phyloP scores from a whole-genome alignment of 2,797 vertebrate species.

The Paratrypauchen microcephalus region DNA sequence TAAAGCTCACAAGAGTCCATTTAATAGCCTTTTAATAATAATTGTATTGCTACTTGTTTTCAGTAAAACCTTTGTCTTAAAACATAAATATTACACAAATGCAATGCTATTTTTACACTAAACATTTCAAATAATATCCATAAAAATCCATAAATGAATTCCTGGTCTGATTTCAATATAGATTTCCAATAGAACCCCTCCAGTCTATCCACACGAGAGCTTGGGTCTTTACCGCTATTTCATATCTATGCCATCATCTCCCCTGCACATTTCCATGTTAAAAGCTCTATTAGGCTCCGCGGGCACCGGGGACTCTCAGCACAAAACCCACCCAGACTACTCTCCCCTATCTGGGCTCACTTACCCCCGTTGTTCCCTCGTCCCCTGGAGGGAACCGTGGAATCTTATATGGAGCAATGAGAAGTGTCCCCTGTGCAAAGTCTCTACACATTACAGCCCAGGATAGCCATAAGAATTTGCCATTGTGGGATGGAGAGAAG shows the following conservation, averaged over 20 bases:
- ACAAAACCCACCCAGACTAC: constrained; percentile 16
- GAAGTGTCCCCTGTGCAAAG: background rate
- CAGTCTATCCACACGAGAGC: constrained; percentile 35
- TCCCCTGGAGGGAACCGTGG: constrained; percentile 21
- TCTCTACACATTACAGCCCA: background rate
- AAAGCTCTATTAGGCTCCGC: constrained; percentile 60
- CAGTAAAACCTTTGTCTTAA: no score
- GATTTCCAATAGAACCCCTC: constrained; percentile 17
- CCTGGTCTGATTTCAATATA: background rate
- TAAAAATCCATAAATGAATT: background rate
- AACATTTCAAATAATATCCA: no score
- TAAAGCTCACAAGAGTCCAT: no score
- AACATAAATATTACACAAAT: no score
- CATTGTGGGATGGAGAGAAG: background rate
- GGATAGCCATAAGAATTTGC: background rate
- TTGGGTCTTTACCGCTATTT: constrained; percentile 40
- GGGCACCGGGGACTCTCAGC: constrained; percentile 39
- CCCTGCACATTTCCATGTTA: constrained; percentile 58
- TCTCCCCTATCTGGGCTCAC: constrained; percentile 20
- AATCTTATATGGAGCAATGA: constrained; percentile 1
- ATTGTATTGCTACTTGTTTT: no score
- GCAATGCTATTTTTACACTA: no score
- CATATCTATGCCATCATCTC: constrained; percentile 18
- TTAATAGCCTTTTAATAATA: no score
- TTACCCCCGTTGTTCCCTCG: constrained; percentile 21